phyloP scores from a whole-genome alignment of 1,140 invertebrate species.

The Bemisia tabaci region DNA sequence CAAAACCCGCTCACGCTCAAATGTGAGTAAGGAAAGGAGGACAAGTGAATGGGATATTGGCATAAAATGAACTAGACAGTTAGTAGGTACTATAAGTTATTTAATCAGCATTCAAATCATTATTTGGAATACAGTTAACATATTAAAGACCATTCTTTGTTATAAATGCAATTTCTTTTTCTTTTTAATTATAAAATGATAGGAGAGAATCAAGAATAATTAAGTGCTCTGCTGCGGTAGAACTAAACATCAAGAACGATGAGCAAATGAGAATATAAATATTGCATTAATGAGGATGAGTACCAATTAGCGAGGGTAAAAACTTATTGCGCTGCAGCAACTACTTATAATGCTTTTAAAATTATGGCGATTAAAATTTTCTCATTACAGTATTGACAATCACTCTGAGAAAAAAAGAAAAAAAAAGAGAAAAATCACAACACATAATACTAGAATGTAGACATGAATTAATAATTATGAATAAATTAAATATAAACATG shows the following conservation, averaged over 20 bases:
- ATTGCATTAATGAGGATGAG: background rate
- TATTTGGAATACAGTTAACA: background rate
- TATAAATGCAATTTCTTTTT: background rate
- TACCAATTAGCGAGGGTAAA: background rate
- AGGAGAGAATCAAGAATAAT: no score
- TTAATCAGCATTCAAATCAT: background rate
- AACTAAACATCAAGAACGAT: background rate
- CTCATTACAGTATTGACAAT: background rate
- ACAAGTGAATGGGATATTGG: no score
- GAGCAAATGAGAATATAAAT: background rate
- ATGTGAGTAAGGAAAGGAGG: no score
- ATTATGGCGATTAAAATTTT: background rate
- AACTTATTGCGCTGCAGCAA: background rate
- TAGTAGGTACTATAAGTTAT: background rate
- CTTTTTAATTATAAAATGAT: background rate
- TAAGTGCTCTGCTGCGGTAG: background rate
- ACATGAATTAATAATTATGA: background rate
- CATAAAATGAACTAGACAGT: no score
- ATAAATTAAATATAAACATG: background rate
- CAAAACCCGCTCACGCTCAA: no score
- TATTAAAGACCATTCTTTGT: background rate
- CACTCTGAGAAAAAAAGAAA: background rate
- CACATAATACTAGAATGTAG: background rate
- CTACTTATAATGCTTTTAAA: background rate
- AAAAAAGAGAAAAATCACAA: background rate